These are phyloP conservation scores for Sinotaia quadrata DNA, from an alignment of 2,888 invertebrate genomes.

Conservation along the genomic window DNA sequence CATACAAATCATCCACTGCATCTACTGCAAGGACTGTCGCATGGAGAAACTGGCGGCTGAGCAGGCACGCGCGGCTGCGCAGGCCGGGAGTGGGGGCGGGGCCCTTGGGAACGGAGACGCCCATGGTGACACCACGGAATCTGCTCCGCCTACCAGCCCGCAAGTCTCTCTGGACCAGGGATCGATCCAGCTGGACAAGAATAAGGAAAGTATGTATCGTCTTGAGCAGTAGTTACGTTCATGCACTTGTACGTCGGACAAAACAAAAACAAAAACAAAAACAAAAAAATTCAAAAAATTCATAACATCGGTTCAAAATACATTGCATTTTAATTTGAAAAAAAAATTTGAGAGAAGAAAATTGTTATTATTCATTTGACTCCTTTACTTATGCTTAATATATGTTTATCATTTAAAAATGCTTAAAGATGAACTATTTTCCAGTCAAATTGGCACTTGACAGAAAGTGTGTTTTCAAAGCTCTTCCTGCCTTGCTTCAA, in stretches of 20 bases:
- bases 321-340: too few relatives aligned
- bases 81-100: conserved; percentile 2
- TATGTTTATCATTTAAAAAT: too few relatives aligned
- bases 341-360: too few relatives aligned
- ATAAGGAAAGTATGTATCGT: conserved; percentile 93
- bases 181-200: conserved; percentile 95
- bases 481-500: too few relatives aligned
- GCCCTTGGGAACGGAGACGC: background rate
- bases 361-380: too few relatives aligned
- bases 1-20: conserved; percentile 66
- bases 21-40: conserved; percentile 67
- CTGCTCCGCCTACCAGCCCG: conserved; percentile 70
- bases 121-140: conserved; percentile 26
- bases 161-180: conserved; percentile 96
- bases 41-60: conserved; percentile 59
- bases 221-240: background rate
- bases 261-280: background rate
- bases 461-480: too few relatives aligned
- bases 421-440: too few relatives aligned
- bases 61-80: conserved; percentile 45
- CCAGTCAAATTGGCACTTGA: too few relatives aligned
- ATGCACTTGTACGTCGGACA: background rate
- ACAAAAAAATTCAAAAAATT: background rate
- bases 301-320: too few relatives aligned
- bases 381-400: too few relatives aligned